phyloP scores from a whole-genome alignment of 2,888 invertebrate genomes.

The Polymixis lichenea region DNA sequence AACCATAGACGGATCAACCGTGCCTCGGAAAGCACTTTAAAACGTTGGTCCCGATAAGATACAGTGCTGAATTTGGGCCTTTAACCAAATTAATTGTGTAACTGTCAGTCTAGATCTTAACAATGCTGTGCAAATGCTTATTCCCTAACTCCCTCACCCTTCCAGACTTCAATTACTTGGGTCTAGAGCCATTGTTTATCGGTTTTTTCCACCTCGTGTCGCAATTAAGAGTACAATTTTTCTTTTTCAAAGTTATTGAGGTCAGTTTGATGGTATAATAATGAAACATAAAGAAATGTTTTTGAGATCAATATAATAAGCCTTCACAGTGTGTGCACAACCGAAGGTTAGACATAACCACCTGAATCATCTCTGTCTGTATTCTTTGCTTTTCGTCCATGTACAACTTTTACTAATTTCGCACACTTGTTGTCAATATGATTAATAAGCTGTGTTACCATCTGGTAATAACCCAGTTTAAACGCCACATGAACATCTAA shows the following conservation, averaged over 20 bases:
- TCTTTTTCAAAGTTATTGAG: background rate
- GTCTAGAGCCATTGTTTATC: background rate
- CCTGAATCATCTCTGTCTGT: conserved; percentile 34
- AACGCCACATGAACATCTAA: background rate
- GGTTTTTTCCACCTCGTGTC: background rate
- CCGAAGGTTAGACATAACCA: conserved; percentile 16
- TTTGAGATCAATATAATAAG: background rate
- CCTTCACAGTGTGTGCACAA: conserved; percentile 20
- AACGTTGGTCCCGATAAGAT: background rate
- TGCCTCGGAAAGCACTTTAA: too few species aligned
- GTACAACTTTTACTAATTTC: conserved; percentile 17
- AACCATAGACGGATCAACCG: too few species aligned
- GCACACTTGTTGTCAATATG: conserved; percentile 5
- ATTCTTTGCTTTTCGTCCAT: conserved; percentile 20
- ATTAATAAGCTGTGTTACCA: background rate
- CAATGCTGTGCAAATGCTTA: background rate
- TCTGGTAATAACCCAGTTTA: conserved; percentile 6
- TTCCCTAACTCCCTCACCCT: background rate
- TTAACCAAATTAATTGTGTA: background rate
- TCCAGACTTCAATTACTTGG: background rate
- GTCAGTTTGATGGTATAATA: conserved; percentile 3
- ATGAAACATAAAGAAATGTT: conserved; percentile 2
- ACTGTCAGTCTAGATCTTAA: background rate
- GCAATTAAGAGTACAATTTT: background rate
- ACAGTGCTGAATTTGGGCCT: background rate